phyloP scores from a whole-genome alignment of 2,888 invertebrate species.

The Bhutanitis thaidina region DNA sequence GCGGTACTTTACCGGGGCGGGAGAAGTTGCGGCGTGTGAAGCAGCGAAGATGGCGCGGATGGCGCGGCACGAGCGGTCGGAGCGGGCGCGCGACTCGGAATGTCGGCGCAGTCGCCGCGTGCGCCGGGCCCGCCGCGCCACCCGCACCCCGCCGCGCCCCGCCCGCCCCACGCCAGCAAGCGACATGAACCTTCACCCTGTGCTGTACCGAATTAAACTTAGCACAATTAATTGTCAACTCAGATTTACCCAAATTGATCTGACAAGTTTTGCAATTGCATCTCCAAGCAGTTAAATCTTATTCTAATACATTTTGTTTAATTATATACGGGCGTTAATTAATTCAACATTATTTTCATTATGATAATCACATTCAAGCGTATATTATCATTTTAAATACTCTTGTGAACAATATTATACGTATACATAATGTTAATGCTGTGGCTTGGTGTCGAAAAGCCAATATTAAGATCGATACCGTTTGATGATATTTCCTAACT shows the following conservation, averaged over 20 bases:
- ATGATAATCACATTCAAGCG: too few relatives aligned
- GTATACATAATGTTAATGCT: too few relatives aligned
- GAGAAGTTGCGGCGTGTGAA: conserved; percentile 28
- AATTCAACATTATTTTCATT: too few relatives aligned
- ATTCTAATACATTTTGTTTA: too few relatives aligned
- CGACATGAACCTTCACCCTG: conserved; percentile 19
- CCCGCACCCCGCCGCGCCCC: conserved; percentile 23
- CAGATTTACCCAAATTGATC: neutral
- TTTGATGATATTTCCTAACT: too few relatives aligned
- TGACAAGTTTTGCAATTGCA: neutral
- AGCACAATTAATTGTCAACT: conserved; percentile 13
- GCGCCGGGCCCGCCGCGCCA: conserved; percentile 22
- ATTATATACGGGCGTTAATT: too few relatives aligned
- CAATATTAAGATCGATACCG: too few relatives aligned
- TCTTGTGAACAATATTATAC: too few relatives aligned
- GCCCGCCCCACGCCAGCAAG: conserved; percentile 21
- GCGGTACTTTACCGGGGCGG: conserved; percentile 54
- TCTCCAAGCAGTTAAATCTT: neutral
- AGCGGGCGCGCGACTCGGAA: conserved; percentile 57
- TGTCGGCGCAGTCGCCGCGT: conserved; percentile 39
- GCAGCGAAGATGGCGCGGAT: conserved; percentile 27
- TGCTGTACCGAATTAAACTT: neutral
- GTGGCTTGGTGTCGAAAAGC: too few relatives aligned
- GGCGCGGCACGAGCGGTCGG: conserved; percentile 53
- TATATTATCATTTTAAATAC: too few relatives aligned